Base-by-base conservation (phyloP, 2,113 vertebrate species). In the Phycodurus eques region DNA sequence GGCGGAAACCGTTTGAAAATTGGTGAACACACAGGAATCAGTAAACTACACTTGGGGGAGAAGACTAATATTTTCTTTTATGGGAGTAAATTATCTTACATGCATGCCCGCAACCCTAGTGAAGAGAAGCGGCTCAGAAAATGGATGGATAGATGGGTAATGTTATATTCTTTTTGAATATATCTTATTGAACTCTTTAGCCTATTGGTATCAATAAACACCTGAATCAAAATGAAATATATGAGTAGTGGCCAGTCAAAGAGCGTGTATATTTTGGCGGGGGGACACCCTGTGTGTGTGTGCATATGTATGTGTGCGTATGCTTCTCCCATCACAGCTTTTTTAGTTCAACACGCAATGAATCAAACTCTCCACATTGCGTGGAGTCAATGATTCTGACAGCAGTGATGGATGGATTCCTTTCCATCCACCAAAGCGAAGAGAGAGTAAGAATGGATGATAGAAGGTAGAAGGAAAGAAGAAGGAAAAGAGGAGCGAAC, bases 331-430 rank as follows among this genome's bases (percentile, higher is more conserved):
- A 31, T 75, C 49, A 70, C 72, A 70, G 80, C 65, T 43, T 67
- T 61, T 75, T 78, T 63, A 80, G 70, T 42, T 56, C 42, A 82
- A 56, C 2, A 17, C 77, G 76, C 80, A 68, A 67, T 63, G 70
- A 75, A 75, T 73, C 76, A 64, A 64, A 87, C 83, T 86, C 89
- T 82, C 78, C 74, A 88, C 87, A 66, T 90, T 87, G 87, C 73
- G 78, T 89, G 81, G 88, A 90, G 80, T 82, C 54, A 35, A 60
- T 17, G 35, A 84, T 69, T 64, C 68, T 67, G 77, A 76, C 67
- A 79, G 83, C 70, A 35, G 44, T 35, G 73, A 61, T 62, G 72
- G 63, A 67, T 42, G 74, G 63, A 73, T 64, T 54, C 73, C 84
- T 73, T 86, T 72, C 70, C 80, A 74, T 83, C 68, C 59, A 1